These are phyloP conservation scores for Anhinga rufa DNA, from an alignment of 2,113 vertebrate genomes.

Conservation along the genomic window DNA sequence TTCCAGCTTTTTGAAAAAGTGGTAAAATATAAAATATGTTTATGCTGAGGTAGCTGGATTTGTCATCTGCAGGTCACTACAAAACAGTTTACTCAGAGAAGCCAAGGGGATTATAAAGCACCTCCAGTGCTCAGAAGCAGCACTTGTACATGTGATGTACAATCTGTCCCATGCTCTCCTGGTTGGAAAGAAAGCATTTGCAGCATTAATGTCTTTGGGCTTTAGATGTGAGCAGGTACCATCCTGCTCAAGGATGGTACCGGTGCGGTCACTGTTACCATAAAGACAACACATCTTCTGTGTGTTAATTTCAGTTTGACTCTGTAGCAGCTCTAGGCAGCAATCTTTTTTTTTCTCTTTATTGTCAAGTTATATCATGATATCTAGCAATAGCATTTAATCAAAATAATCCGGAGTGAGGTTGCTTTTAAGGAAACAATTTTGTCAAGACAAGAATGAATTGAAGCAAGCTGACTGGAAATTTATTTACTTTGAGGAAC, in stretches of 20 bases:
- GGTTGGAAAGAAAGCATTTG: background rate
- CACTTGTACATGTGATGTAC: background rate
- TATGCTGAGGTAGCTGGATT: background rate
- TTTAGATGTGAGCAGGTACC: background rate
- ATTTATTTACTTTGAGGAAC: background rate
- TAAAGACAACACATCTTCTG: background rate
- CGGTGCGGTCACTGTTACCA: background rate
- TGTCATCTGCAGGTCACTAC: background rate
- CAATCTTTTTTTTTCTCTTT: background rate
- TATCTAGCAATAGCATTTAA: background rate
- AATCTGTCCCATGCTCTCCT: background rate
- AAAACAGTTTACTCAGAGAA: background rate
- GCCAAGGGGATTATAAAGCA: background rate
- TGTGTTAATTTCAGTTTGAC: background rate
- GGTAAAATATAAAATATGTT: background rate
- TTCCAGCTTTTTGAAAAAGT: constrained; percentile 2
- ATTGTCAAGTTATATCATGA: background rate
- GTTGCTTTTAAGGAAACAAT: background rate
- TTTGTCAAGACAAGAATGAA: background rate
- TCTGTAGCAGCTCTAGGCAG: background rate
- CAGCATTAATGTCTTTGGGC: background rate
- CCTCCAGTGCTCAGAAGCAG: background rate
- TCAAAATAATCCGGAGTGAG: background rate
- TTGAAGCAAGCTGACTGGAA: background rate
- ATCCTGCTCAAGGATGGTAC: background rate